These are phyloP conservation scores for Himalopsyche tibetana DNA, from an alignment of 2,888 invertebrate genomes.

Conservation along the genomic window DNA sequence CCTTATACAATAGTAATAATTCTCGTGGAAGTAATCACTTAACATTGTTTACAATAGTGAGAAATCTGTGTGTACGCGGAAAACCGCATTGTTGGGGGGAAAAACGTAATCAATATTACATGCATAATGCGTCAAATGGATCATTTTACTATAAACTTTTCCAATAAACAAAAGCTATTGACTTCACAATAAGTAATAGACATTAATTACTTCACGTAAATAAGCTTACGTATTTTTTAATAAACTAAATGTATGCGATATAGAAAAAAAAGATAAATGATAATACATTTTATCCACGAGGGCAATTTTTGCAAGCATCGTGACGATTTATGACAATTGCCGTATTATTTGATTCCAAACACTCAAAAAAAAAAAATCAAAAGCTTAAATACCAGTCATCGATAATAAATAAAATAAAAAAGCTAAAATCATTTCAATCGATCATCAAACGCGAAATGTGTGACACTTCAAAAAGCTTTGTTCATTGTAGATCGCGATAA, in stretches of 20 bases:
- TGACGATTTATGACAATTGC: slow-evolving; percentile 36
- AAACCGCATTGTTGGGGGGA: not conserved
- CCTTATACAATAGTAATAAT: not conserved
- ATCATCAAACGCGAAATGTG: slow-evolving; percentile 27
- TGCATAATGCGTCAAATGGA: not conserved
- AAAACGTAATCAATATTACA: not conserved
- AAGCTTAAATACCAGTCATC: slow-evolving; percentile 15
- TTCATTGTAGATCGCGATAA: slow-evolving; percentile 42
- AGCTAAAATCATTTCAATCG: not conserved
- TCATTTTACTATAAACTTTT: not conserved
- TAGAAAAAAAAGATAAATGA: not conserved
- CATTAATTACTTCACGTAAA: too few species aligned
- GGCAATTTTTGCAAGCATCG: not conserved
- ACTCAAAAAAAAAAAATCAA: not conserved
- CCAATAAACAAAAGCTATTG: not conserved
- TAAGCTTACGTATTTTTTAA: too few species aligned
- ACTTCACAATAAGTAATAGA: too few species aligned
- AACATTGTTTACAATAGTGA: slow-evolving; percentile 48
- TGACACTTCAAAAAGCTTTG: slow-evolving; percentile 38
- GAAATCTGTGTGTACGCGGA: not conserved
- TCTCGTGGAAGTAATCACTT: slow-evolving; percentile 55
- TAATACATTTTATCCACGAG: not conserved
- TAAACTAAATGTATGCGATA: too few species aligned
- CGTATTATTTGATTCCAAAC: not conserved
- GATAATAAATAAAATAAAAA: slow-evolving; percentile 26